Base-by-base conservation (phyloP, 2,113 vertebrate genomes). In the Menidia beryllina region DNA sequence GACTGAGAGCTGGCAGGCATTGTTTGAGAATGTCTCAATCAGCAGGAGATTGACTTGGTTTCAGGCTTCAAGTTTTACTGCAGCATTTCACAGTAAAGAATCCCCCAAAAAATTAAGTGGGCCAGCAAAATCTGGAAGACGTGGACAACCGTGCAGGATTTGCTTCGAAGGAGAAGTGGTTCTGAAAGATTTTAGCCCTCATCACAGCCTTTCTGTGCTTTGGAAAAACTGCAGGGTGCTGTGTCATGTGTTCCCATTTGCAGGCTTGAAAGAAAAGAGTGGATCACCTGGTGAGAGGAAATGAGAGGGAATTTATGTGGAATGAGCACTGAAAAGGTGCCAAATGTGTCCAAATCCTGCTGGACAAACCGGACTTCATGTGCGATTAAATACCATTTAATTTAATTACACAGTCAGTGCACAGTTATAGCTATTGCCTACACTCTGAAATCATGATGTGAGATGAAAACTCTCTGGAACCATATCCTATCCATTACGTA, bases 1-100 rank as follows among this genome's bases (percentile, higher is more conserved):
- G 30, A 17, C 71, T 66, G 53, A 48, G 43, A 67, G 51, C 24
- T 27, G 58, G 34, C 12, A 34, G 20, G 34, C 43, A 27, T 67
- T 78, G 69, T 17, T 62, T 34, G 30, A 30, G 10, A 77, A 61
- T 23, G 39, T 26, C 21, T 4, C 57, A 2, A 72, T 25, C 50
- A 66, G 27, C 49, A 39, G 56, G 39, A 49, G 9, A 61, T 59
- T 53, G 43, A 49, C 4, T 49, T 26, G 11, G 49, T 26, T 39
- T 45, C 34, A 20, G 26, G 23, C 55, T 55, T 20, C 23, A 30
- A 57, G 14, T 25, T 73, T 65, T 48, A 27, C 26, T 25, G 50
- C 60, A 36, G 39, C 49, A 41, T n/a, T n/a, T n/a, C n/a, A n/a
- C n/a, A n/a, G n/a, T n/a, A n/a, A n/a, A n/a, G n/a, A n/a, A n/a